Evolutionary conservation across 1,140 invertebrate species (phyloP).

Genomic region (Brachystomella parvula): DNA sequence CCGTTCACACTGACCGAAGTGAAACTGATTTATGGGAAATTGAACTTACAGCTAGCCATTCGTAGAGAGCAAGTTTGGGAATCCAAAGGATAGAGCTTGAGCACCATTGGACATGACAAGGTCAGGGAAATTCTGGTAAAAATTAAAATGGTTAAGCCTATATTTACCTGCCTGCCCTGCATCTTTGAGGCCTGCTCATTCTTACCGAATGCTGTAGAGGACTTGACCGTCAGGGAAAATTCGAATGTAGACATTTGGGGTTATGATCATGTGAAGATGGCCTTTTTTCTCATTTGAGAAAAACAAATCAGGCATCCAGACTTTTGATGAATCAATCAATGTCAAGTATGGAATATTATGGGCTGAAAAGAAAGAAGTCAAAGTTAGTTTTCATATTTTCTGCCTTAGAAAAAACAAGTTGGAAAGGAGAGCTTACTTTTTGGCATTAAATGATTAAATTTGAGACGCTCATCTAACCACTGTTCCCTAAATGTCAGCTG

Average conservation of each 20-base stretch:
- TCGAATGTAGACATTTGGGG: constrained; percentile 91
- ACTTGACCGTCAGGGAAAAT: too few species aligned
- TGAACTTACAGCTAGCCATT: too few species aligned
- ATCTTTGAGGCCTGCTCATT: too few species aligned
- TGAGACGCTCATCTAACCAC: not conserved
- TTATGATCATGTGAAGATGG: constrained; percentile 93
- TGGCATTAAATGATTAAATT: not conserved
- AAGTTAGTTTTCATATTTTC: not conserved
- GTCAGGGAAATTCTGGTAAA: too few species aligned
- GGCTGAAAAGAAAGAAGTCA: not conserved
- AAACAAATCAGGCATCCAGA: constrained; percentile 71
- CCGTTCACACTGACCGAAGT: too few species aligned
- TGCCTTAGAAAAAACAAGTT: not conserved
- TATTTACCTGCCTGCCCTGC: too few species aligned
- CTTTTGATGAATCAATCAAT: not conserved
- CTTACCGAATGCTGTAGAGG: constrained; percentile 86
- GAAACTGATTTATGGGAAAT: too few species aligned
- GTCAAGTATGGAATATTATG: not conserved
- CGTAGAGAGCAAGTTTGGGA: too few species aligned
- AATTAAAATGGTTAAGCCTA: too few species aligned
- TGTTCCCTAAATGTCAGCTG: not conserved
- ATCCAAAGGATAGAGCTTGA: too few species aligned
- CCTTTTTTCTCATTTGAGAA: constrained; percentile 95
- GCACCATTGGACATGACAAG: too few species aligned
- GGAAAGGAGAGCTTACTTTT: not conserved